A percentile compares a stretch with the other conserved stretches of the same genome.
Evolutionary conservation across 2,888 invertebrate genomes (phyloP).

Genomic region (Agrypnus murinus): DNA sequence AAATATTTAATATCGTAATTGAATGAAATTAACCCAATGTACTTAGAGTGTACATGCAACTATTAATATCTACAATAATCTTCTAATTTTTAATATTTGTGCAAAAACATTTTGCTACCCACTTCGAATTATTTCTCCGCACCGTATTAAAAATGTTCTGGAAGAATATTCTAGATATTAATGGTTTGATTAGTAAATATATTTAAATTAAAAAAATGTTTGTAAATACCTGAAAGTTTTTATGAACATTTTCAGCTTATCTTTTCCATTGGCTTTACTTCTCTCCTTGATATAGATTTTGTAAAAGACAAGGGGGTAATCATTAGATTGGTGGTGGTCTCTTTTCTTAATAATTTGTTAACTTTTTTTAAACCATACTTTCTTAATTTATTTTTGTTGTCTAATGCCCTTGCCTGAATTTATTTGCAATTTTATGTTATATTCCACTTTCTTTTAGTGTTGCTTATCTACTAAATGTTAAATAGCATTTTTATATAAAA

Average conservation of each 20-base stretch:
- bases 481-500: constrained; percentile 54
- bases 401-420: constrained; percentile 58
- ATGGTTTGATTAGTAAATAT: constrained; percentile 20
- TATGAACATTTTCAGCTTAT: constrained; percentile 61
- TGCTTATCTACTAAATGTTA: constrained; percentile 53
- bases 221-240: constrained; percentile 26
- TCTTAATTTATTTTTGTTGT: constrained; percentile 56
- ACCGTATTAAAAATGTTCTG: constrained; percentile 17
- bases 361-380: constrained; percentile 49
- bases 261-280: constrained; percentile 70
- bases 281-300: constrained; percentile 55
- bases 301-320: constrained; percentile 64
- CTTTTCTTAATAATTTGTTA: constrained; percentile 55
- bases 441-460: constrained; percentile 48
- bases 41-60: constrained; percentile 20
- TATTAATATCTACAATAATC: constrained; percentile 20
- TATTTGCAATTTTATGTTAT: constrained; percentile 55
- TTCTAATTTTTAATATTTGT: constrained; percentile 21
- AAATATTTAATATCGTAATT: constrained; percentile 39
- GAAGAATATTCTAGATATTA: constrained; percentile 26
- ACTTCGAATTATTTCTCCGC: constrained; percentile 26
- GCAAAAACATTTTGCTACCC: constrained; percentile 38
- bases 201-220: constrained; percentile 40
- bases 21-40: constrained; percentile 25
- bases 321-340: constrained; percentile 67